These are phyloP conservation scores for Heptranchias perlo DNA, from an alignment of 2,113 vertebrate species.

Conservation along the genomic window DNA sequence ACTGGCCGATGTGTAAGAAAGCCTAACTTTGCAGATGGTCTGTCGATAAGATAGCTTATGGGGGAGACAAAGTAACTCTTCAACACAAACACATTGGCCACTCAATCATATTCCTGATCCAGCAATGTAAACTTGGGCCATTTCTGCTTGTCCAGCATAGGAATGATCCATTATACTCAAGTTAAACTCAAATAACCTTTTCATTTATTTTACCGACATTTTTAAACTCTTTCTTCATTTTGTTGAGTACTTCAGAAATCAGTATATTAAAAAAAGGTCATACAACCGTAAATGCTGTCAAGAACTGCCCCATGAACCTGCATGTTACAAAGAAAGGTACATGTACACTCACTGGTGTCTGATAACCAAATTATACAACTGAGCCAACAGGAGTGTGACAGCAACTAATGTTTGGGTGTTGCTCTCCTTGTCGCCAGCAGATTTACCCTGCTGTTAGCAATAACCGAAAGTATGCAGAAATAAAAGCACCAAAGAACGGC, in stretches of 20 bases:
- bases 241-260: background rate
- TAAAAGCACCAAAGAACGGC: background rate
- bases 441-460: background rate
- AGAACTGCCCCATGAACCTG: background rate
- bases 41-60: background rate
- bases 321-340: background rate
- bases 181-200: background rate
- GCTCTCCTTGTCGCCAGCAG: background rate
- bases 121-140: background rate
- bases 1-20: background rate
- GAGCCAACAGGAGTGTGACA: background rate
- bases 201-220: background rate
- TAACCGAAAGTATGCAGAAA: background rate
- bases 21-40: background rate
- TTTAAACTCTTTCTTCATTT: background rate
- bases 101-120: background rate
- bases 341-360: background rate
- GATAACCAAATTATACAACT: background rate
- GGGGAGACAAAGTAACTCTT: background rate
- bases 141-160: background rate
- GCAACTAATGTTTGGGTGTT: background rate
- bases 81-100: background rate
- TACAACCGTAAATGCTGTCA: background rate
- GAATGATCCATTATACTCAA: background rate
- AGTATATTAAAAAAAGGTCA: background rate